These are phyloP conservation scores for Cladopsammia gracilis DNA, from an alignment of 64 coral and sea anemone genomes.

Conservation along the genomic window DNA sequence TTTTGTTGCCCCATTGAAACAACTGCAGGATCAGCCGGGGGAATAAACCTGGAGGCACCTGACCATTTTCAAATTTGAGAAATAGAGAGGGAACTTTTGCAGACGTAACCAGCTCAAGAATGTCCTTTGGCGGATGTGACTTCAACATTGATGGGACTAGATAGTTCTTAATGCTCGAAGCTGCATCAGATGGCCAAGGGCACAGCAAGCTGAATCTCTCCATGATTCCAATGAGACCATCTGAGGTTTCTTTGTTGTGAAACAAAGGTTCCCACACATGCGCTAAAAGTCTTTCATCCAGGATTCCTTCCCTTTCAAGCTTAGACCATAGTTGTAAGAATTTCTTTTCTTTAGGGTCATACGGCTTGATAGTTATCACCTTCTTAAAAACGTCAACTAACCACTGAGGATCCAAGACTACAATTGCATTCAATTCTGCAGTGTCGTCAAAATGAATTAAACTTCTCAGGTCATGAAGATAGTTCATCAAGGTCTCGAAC, in stretches of 20 bases:
- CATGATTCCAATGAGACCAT: slow-evolving; percentile 51
- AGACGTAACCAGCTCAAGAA: no score
- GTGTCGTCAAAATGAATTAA: slow-evolving; percentile 63
- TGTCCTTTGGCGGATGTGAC: no score
- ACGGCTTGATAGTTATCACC: slow-evolving; percentile 66
- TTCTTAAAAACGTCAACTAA: slow-evolving; percentile 62
- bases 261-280: slow-evolving; percentile 46
- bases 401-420: slow-evolving; percentile 72
- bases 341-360: not conserved
- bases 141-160: no score
- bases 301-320: slow-evolving; percentile 45
- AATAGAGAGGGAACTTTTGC: no score
- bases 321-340: not conserved
- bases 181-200: slow-evolving; percentile 10
- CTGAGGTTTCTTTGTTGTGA: not conserved
- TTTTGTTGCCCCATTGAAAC: no score
- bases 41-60: no score
- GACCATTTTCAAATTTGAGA: no score
- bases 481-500: slow-evolving; percentile 41
- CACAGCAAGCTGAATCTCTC: not conserved
- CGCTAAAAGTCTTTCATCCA: slow-evolving; percentile 12
- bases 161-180: not conserved
- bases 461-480: slow-evolving; percentile 58
- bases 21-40: no score
- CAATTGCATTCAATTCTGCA: not conserved